These are phyloP conservation scores for Sprattus sprattus DNA, from an alignment of 2,113 vertebrate species.

Conservation along the genomic window DNA sequence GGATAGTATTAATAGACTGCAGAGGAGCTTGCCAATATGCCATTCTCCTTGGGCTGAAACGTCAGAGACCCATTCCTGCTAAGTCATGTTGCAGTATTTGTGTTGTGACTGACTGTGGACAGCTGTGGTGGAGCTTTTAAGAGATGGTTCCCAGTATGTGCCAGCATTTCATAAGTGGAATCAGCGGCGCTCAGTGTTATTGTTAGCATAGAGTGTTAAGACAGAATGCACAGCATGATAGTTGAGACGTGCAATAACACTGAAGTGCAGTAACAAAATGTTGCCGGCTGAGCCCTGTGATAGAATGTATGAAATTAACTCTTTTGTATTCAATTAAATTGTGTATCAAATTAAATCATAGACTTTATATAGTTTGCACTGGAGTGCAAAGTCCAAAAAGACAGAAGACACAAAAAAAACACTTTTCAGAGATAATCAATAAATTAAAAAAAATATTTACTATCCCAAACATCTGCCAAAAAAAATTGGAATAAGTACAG, in stretches of 20 bases:
- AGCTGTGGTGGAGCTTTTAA: slow-evolving; percentile 15
- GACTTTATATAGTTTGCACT: background rate
- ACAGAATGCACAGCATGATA: background rate
- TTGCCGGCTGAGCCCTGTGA: background rate
- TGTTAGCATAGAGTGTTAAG: background rate
- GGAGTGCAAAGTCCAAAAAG: background rate
- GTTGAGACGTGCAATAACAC: background rate
- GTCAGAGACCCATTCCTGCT: slow-evolving; percentile 7
- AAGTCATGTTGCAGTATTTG: slow-evolving; percentile 21
- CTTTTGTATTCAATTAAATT: background rate
- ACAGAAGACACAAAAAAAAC: background rate
- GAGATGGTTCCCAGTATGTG: background rate
- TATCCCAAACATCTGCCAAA: background rate
- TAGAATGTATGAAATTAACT: background rate
- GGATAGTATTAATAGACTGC: background rate
- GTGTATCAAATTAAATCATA: background rate
- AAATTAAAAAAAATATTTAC: too few species aligned
- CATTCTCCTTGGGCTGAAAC: background rate
- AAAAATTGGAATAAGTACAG: background rate
- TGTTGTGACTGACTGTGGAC: slow-evolving; percentile 1
- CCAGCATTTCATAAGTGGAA: background rate
- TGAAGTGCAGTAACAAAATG: background rate
- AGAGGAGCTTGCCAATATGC: background rate
- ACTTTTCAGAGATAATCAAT: too few species aligned
- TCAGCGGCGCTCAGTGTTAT: background rate